Evolutionary conservation across 1,140 invertebrate genomes (phyloP).

Genomic region (Sminthurinus signatus): DNA sequence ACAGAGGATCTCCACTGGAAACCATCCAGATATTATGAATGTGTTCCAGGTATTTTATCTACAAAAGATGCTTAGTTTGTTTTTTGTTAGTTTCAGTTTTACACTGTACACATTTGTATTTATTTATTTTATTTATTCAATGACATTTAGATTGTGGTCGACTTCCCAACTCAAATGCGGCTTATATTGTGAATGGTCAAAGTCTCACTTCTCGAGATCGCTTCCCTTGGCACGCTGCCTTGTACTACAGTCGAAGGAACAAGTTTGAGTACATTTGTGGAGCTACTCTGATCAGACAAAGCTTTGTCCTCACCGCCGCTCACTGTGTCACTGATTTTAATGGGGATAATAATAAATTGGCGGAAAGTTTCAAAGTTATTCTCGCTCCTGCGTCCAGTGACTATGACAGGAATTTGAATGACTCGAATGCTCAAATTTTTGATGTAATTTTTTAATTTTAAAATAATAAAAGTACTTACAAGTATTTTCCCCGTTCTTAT

Average conservation of each 20-base stretch:
- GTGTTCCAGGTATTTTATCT: neutral
- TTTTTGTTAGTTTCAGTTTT: too few species aligned
- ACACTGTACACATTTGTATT: too few species aligned
- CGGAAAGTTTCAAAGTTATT: constrained; percentile 1
- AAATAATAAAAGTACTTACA: too few species aligned
- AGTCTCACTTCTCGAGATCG: neutral
- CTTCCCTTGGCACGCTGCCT: constrained; percentile 3
- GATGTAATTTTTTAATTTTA: constrained; percentile 1
- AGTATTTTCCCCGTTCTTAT: too few species aligned
- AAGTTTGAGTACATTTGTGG: constrained; percentile 20
- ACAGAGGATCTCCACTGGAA: neutral
- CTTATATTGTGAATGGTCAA: constrained; percentile 7
- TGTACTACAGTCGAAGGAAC: neutral
- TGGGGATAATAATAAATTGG: neutral
- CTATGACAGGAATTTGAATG: neutral
- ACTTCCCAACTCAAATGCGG: neutral
- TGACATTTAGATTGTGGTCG: neutral
- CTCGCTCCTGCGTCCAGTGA: constrained; percentile 9
- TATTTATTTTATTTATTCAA: too few species aligned
- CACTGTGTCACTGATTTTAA: constrained; percentile 13
- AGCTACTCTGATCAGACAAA: constrained; percentile 9
- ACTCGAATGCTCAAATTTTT: constrained; percentile 19
- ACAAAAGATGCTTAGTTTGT: too few species aligned
- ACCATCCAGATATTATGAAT: neutral
- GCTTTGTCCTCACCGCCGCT: constrained; percentile 2